Evolutionary conservation across 2,113 vertebrate genomes (phyloP), one percentile per base, ranked within the genome.

Genomic region (Chloropsis hardwickii): DNA sequence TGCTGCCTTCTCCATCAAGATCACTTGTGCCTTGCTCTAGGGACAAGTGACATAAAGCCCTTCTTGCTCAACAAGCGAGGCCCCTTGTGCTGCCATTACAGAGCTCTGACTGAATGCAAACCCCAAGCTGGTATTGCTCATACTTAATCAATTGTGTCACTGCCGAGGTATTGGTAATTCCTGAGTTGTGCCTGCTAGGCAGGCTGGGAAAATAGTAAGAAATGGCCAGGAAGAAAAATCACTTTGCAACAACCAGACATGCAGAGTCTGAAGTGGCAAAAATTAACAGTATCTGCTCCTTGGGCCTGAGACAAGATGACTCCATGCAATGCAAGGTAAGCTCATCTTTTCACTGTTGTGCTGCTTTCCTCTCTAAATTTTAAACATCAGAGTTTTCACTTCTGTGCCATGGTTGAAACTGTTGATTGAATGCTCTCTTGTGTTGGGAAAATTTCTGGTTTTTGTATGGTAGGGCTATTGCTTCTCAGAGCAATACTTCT

Each of bases 11-110:
- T 92, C 74, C 22, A 2, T 94, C 84, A 82, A 51, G 81, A 86
- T 87, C 50, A 6, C 78, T 94, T 35, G 58, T 94, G 71, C 64
- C 93, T 95, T 82, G 93, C 96, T 95, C 84, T 66, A 25, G 93
- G 94, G 90, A 95, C 81, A 47, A 90, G 71, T 72, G 91, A 95
- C 87, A 95, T 77, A 80, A 94, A 91, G 90, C 53, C 84, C 93
- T 91, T 73, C 87, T 91, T 88, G 65, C 91, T 91, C 84, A 77
- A 72, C 73, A 73, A 73, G 90, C 16, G 0, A 82, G 84, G 66
- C 85, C 84, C 85, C 90, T 91, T 50, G 78, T 77, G 94, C 95
- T 89, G 78, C 93, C 84, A 39, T 94, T 94, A 72, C 66, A 65
- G 86, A 82, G 79, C 62, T 54, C 93, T 80, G 88, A 48, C 86